Evolutionary conservation across 1,140 invertebrate genomes (phyloP), one percentile per base, ranked within the genome.

Genomic region (Magallana angulata): DNA sequence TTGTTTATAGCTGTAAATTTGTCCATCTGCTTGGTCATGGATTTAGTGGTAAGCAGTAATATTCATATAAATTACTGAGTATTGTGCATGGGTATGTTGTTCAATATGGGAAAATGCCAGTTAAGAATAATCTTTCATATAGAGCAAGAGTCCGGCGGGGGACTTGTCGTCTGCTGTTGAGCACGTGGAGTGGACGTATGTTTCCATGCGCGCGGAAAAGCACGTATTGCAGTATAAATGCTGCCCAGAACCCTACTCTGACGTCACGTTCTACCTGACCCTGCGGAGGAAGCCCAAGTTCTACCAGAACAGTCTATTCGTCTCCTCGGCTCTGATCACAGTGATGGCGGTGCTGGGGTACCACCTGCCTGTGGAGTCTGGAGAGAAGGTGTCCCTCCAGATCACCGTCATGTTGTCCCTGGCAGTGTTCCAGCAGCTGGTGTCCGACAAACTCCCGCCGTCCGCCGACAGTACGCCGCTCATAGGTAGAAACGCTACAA

Each of bases 321-420:
- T 92, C 11, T 93, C 93, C 0, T 92, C 91, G 62, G 85, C 91
- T 11, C 81, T 94, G 18, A 92, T 94, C 30, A 89, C 87, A n/a
- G 98, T 98, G 90, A 99, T 99, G 98, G 98, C 98, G 90, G 96
- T 99, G 91, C 96, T 99, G 90, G 98, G 98, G 90, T 99, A 99
- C 96, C 98, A 98, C 85, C 96, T 99, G 94, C 98, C 99, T 92
- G 98, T 98, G 89, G 99, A 99, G 95, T 99, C 98, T 87, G 99
- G 99, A 94, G 99, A 99, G 96, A 99, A 99, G 95, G 97, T 99
- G 90, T 99, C 98, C 92, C 96, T 99, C 96, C 98, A 98, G 90
- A 97, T 99, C 95, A 99, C 95, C 14, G 93, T 95, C 8, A 86
- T 92, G 80, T 60, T 91, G 60, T 88, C 91, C 4, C 80, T 90